Conservation (phyloP, 1,140 invertebrate species). For the Drosophila micromelanica region DNA sequence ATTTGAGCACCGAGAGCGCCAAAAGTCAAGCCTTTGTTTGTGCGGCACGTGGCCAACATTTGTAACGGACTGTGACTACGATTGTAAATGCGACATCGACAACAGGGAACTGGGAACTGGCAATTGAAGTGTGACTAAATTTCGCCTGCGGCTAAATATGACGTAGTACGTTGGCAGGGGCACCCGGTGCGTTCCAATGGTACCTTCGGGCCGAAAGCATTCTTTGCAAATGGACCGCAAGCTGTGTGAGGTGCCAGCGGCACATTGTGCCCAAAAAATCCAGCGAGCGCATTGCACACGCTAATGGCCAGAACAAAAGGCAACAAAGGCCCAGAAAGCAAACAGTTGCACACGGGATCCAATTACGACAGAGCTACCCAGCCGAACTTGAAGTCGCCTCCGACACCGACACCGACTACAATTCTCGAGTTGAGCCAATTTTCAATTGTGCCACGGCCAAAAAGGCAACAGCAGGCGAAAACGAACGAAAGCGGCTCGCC, state of each 20-base stretch:
- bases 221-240: slow-evolving; percentile 51
- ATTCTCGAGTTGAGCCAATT: slow-evolving; percentile 64
- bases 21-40: slow-evolving; percentile 78
- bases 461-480: slow-evolving; percentile 75
- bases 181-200: neutral
- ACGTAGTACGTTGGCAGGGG: neutral
- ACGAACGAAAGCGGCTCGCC: slow-evolving; percentile 33
- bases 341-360: slow-evolving; percentile 79
- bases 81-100: neutral
- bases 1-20: slow-evolving; percentile 8
- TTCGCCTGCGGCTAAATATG: slow-evolving; percentile 56
- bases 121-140: slow-evolving; percentile 77
- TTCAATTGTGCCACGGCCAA: slow-evolving; percentile 67
- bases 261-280: slow-evolving; percentile 24
- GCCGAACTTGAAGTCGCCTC: slow-evolving; percentile 16
- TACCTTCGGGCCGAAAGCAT: neutral
- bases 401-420: neutral
- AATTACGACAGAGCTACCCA: slow-evolving; percentile 53
- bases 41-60: slow-evolving; percentile 25
- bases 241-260: slow-evolving; percentile 54
- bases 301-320: slow-evolving; percentile 40
- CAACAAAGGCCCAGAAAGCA: slow-evolving; percentile 49
- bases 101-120: slow-evolving; percentile 14
- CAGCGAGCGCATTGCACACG: slow-evolving; percentile 21
- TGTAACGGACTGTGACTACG: neutral